These are phyloP conservation scores for Gasterosteus nipponicus DNA, from an alignment of 2,113 vertebrate species.

Conservation along the genomic window DNA sequence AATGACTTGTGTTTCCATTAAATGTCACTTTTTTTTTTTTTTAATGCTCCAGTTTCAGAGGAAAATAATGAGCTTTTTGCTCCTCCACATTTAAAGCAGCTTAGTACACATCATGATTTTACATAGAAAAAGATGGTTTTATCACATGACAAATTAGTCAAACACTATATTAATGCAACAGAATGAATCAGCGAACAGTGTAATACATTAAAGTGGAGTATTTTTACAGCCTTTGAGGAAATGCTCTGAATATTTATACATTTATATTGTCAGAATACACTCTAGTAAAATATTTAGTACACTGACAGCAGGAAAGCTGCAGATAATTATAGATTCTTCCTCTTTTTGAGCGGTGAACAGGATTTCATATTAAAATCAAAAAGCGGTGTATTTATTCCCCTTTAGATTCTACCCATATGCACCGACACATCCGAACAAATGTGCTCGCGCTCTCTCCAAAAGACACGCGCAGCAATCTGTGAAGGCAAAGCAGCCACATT, in stretches of 20 bases:
- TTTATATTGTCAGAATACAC: neutral
- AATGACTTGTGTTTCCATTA: neutral
- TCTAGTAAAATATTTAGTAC: neutral
- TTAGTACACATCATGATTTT: neutral
- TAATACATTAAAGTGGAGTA: neutral
- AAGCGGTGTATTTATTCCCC: neutral
- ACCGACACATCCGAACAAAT: neutral
- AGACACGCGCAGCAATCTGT: neutral
- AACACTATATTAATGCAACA: neutral
- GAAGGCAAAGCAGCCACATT: neutral
- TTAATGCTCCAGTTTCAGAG: neutral
- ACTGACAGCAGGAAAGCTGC: neutral
- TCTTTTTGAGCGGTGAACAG: neutral
- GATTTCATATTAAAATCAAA: neutral
- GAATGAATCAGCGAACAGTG: neutral
- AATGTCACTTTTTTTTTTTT: neutral
- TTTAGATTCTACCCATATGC: neutral
- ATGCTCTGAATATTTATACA: neutral
- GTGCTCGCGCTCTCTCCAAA: neutral
- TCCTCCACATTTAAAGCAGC: too few relatives aligned
- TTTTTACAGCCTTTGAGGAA: neutral
- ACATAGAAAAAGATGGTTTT: neutral
- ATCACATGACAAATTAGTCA: neutral
- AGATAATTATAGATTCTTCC: neutral
- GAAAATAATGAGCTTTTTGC: neutral